Base-by-base conservation (phyloP, 2,113 vertebrate genomes). In the Coracopsis vasa region DNA sequence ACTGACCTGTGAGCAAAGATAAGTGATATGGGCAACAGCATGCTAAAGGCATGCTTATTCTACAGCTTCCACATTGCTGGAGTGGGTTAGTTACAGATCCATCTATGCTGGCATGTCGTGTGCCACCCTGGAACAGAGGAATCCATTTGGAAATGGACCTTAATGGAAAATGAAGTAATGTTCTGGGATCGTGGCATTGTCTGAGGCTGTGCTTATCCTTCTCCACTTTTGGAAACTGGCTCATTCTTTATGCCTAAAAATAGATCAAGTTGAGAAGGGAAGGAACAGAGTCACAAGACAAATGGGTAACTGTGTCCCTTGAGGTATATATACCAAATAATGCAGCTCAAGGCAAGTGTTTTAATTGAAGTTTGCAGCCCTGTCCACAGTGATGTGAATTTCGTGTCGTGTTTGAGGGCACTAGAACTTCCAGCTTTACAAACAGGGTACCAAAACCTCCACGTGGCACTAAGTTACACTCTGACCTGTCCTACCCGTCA, bases 221-320 rank as follows among this genome's bases (percentile, higher is more conserved):
- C 80, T 92, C 91, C 56, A 11, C 83, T 92, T 95, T 92, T 85
- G 92, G 96, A 93, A 96, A 89, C 70, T 66, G 73, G 41, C 73
- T 96, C 48, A 50, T 97, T 97, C 83, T 96, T 96, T 56, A 8
- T 44, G 47, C 65, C 73, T 96, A 91, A 96, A 94, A 96, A 96
- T 94, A 96, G 88, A 92, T 45, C 64, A 25, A 45, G 47, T 89
- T 94, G 86, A 89, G 80, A 86, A 81, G 81, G 45, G 37, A 92
- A 82, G 81, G 87, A 90, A 25, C 16, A 71, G 73, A 87, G 67
- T 94, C 80, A 91, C 83, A 71, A 94, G 86, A 31, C 92, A 83
- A 80, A 83, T 74, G 92, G 95, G 44, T 45, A 80, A 29, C 29
- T 7, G 1, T 86, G 86, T 92, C 81, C 82, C 80, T 81, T 47